phyloP scores from a whole-genome alignment of 37 sponge, comb jelly and placozoan species.

The Lycopodina hypogea region DNA sequence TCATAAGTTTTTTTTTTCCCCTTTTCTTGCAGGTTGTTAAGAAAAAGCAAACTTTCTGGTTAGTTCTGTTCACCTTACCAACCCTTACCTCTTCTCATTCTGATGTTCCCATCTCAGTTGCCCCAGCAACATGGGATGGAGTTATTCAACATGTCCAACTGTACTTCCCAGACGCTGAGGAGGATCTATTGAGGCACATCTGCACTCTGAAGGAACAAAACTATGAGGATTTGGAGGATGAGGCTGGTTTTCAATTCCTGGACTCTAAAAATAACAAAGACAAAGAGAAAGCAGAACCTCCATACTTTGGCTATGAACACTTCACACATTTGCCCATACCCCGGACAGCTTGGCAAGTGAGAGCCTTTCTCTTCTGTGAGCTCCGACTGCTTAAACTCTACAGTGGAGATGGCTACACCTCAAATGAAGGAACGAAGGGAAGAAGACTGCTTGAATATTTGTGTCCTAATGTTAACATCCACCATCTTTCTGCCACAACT shows the following conservation, averaged over 20 bases:
- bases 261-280: slow-evolving; percentile 18
- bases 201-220: not conserved
- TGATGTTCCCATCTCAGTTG: not conserved
- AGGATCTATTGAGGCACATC: slow-evolving; percentile 21
- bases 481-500: slow-evolving; percentile 9
- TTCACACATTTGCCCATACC: slow-evolving; percentile 35
- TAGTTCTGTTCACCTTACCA: slow-evolving; percentile 38
- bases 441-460: slow-evolving; percentile 16
- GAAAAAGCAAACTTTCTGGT: slow-evolving; percentile 35
- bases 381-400: slow-evolving; percentile 56
- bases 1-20: no score
- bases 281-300: slow-evolving; percentile 2
- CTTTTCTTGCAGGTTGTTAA: slow-evolving; percentile 24
- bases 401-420: slow-evolving; percentile 64
- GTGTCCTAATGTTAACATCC: slow-evolving; percentile 13
- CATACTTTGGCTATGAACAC: slow-evolving; percentile 44
- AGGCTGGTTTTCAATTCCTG: slow-evolving; percentile 51
- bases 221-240: slow-evolving; percentile 33
- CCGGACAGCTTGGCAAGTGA: slow-evolving; percentile 54
- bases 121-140: slow-evolving; percentile 69
- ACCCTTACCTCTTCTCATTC: not conserved
- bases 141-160: slow-evolving; percentile 10
- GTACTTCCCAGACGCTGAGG: slow-evolving; percentile 28
- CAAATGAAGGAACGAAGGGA: not conserved
- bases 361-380: slow-evolving; percentile 71